A percentile compares a stretch with the other conserved stretches of the same genome.
Conservation (phyloP, 2,113 vertebrate species). For the Athene cunicularia region DNA sequence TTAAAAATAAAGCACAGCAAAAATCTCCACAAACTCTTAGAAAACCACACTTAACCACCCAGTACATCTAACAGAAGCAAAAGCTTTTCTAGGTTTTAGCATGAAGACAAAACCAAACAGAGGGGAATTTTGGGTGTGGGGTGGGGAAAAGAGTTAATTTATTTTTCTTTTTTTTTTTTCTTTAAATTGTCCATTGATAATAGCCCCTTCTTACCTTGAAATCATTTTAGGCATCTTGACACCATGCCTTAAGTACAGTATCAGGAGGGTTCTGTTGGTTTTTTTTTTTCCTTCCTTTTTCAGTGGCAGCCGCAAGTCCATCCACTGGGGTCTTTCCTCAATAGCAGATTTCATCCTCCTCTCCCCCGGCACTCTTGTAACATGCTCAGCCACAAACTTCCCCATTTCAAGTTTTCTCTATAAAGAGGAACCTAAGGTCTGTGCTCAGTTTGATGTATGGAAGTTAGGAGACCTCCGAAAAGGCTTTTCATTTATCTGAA, state of each 20-base stretch:
- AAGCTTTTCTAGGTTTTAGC: neutral
- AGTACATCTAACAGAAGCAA: neutral
- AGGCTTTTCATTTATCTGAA: neutral
- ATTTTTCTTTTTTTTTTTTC: neutral
- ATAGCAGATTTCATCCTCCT: accelerated
- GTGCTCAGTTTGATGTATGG: neutral
- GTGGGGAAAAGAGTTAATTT: neutral
- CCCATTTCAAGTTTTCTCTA: neutral
- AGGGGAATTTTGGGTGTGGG: neutral
- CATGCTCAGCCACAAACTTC: neutral
- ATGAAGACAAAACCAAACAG: neutral
- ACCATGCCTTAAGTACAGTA: neutral
- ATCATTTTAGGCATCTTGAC: neutral
- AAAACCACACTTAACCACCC: neutral
- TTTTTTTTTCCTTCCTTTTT: neutral
- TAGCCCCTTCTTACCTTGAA: neutral
- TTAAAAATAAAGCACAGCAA: neutral
- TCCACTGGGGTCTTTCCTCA: neutral
- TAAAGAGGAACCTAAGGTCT: neutral
- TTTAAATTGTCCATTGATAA: neutral
- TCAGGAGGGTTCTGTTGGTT: neutral
- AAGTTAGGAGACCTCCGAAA: neutral
- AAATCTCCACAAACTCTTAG: neutral
- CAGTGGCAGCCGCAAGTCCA: neutral
- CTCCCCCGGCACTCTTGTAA: no score